Base-by-base conservation (phyloP, 2,113 vertebrate species). In the Lagopus leucura region DNA sequence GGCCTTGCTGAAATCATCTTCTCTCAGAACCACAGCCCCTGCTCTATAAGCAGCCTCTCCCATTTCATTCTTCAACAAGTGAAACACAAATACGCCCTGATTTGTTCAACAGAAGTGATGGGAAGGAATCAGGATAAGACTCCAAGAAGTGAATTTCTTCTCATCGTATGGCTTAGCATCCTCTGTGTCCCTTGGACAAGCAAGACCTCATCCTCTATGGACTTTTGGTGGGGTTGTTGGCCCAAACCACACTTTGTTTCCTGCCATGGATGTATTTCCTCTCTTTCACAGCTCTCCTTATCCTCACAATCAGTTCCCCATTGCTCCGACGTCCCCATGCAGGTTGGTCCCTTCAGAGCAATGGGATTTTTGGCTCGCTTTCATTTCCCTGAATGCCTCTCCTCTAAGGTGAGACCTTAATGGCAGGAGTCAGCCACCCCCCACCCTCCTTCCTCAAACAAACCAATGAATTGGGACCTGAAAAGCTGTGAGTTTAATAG, bases 401-500 rank as follows among this genome's bases (percentile, higher is more conserved):
- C 54, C 30, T 19, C 54, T 32, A 57, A 57, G 72, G 57, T 20
- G n/a, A 77, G 18, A 19, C n/a, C 0, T 0, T 5, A 12, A 36
- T 14, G 50, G 38, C n/a, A 45, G 52, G 50, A 48, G 82, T 8
- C 72, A 11, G 17, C 57, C 50, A 28, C 61, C 24, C 42, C 20
- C 32, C 4, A 25, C 21, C 43, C 10, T 63, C 34, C 28, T 38
- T 32, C 11, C 57, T 30, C 18, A 0, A 3, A 13, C 28, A 48
- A 50, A 47, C 7, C 58, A 11, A 22, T 5, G 18, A 70, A 30
- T 42, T 48, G 25, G 16, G 10, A 19, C 82, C n/a, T n/a, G 57
- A 63, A 47, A 54, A 28, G 1, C 7, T 0, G 0, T 86, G 45
- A 30, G 7, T 58, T 73, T 75, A 32, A 32, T 17, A 57, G 28